phyloP scores from a whole-genome alignment of 2,888 invertebrate genomes.

The Sphinx pinastri region DNA sequence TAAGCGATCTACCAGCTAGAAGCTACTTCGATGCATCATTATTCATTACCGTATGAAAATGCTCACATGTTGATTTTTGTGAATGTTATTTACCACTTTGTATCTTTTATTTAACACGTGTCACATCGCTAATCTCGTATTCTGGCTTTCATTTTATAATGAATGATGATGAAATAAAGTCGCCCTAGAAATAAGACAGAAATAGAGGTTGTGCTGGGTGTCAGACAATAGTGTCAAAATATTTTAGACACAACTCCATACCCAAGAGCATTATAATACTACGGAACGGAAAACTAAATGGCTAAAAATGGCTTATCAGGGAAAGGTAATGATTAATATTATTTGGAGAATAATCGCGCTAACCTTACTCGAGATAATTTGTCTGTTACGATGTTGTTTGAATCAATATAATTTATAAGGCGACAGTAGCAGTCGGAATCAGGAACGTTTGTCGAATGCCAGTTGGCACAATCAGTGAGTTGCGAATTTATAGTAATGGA shows the following conservation, averaged over 20 bases:
- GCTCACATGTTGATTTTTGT: neutral
- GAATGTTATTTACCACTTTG: constrained; percentile 26
- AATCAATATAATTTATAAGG: constrained; percentile 33
- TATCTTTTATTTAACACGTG: constrained; percentile 7
- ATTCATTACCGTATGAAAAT: constrained; percentile 8
- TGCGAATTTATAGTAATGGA: constrained; percentile 45
- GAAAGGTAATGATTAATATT: constrained; percentile 3
- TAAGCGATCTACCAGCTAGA: no score
- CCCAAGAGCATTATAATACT: no score
- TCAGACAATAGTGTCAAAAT: neutral
- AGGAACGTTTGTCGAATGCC: constrained; percentile 55
- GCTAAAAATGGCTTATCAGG: no score
- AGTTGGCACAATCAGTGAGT: constrained; percentile 60
- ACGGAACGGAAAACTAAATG: no score
- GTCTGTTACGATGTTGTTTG: neutral
- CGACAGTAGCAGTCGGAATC: constrained; percentile 37
- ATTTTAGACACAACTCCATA: no score
- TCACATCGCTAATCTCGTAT: neutral
- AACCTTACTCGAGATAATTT: neutral
- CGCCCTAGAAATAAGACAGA: neutral
- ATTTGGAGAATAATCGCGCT: neutral
- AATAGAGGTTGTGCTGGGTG: neutral
- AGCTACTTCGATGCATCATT: no score
- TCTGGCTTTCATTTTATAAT: neutral
- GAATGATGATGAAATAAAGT: neutral